Percentiles rank a stretch among this genome's conserved stretches.
phyloP scores from a whole-genome alignment of 2,797 vertebrate species.

The Poeciliopsis presidionis region DNA sequence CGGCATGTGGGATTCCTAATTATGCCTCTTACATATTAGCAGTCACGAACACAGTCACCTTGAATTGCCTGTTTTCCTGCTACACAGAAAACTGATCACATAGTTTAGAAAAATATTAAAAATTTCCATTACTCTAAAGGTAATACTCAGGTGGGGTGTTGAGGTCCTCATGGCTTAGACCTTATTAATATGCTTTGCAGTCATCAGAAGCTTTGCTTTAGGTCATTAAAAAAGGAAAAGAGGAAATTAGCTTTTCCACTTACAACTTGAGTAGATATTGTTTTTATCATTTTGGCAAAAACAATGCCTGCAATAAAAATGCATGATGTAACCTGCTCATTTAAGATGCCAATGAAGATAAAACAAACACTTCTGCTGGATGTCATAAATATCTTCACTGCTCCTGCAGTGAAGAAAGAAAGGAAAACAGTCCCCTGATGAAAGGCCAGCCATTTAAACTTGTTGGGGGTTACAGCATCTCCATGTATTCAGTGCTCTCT shows the following conservation, averaged over 20 bases:
- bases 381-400: no score
- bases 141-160: neutral
- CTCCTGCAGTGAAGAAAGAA: no score
- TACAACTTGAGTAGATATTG: neutral
- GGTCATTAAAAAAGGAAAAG: neutral
- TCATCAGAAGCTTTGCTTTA: neutral
- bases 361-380: neutral
- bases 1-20: conserved; percentile 66
- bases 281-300: neutral
- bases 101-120: neutral
- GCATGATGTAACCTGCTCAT: neutral
- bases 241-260: neutral
- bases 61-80: conserved; percentile 48
- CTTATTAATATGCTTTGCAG: neutral
- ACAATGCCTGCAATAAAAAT: neutral
- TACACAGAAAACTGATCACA: conserved; percentile 21
- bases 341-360: neutral
- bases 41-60: conserved; percentile 70
- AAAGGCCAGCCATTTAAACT: no score
- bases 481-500: no score
- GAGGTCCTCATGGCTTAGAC: neutral
- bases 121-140: neutral
- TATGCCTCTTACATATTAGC: conserved; percentile 65
- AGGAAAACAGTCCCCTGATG: no score
- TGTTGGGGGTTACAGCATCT: no score